A percentile compares a stretch with the other conserved stretches of the same genome.
Conservation (phyloP, 2,888 invertebrate species). For the Podabrus alpinus region DNA sequence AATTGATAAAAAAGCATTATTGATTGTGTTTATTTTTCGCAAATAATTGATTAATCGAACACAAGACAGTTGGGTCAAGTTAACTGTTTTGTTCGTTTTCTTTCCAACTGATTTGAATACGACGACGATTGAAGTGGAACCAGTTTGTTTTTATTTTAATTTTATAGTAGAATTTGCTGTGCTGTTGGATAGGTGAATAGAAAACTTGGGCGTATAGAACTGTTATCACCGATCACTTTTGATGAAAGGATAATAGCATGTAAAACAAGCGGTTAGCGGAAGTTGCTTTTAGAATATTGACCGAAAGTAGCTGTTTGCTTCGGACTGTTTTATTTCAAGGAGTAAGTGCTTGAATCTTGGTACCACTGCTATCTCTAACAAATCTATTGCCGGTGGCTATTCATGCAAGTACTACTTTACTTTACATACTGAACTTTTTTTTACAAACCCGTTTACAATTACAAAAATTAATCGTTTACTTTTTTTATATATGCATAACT, state of each 20-base stretch:
- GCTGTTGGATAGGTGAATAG: not conserved
- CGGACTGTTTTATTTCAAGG: not conserved
- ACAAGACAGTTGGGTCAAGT: not conserved
- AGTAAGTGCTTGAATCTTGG: not conserved
- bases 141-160: constrained; percentile 15
- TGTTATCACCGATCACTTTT: constrained; percentile 8
- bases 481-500: not conserved
- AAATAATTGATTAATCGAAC: not conserved
- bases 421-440: not conserved
- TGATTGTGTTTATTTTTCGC: not conserved
- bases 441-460: not conserved
- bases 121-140: constrained; percentile 10
- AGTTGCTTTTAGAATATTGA: constrained; percentile 8
- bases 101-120: not conserved
- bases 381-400: not conserved
- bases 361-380: not conserved
- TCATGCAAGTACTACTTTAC: not conserved
- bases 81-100: not conserved
- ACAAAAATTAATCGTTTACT: not conserved
- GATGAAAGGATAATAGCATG: constrained; percentile 12
- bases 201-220: constrained; percentile 11
- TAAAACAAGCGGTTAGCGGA: constrained; percentile 20
- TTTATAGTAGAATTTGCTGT: constrained; percentile 12
- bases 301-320: constrained; percentile 13
- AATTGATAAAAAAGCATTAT: not conserved